Evolutionary conservation across 1,140 invertebrate genomes (phyloP), one percentile per base, ranked within the genome.

Genomic region (Drosophila nigromelanica): DNA sequence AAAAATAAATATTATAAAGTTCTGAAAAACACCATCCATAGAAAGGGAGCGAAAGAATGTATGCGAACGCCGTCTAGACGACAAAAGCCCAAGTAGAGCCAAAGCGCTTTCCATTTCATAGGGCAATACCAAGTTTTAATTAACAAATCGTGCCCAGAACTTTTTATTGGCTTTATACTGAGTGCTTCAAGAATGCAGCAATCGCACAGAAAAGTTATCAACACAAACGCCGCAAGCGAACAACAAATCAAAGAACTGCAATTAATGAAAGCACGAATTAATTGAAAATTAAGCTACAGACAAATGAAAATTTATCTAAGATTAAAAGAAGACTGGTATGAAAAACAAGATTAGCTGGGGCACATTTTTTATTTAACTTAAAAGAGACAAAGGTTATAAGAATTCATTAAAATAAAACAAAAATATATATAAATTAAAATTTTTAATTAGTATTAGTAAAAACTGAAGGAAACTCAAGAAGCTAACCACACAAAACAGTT

Each of bases 1-100:
- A 85, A 83, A 83, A 83, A 85, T 85, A 85, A 86, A 85, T 86
- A 85, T 85, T 78, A 68, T 78, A 60, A 70, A 82, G 63, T 82
- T 87, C 76, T 78, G 45, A 14, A 52, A 35, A 52, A 35, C 27
- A 51, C 63, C 40, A 37, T 35, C 14, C 48, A 47, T 12, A n/a
- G 40, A 10, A 7, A 39, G 59, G 51, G 58, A 51, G 24, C 43
- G 62, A 37, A n/a, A 62, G 27, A 5, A 6, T 6, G 27, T 27
- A 6, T 27, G 27, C 4, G 27, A 27, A 35, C 48, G 21, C 52
- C 48, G 78, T 85, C 82, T 87, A 87, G 81, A 87, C 82, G 52
- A 15, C 15, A 15, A 27, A 67, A 51, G 58, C 50, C 74, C 60
- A 67, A 11, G 33, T 48, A 61, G 59, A 54, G 21, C 33, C 12